Evolutionary conservation across 2,797 vertebrate genomes (phyloP).

Genomic region (Malacoraja senta): DNA sequence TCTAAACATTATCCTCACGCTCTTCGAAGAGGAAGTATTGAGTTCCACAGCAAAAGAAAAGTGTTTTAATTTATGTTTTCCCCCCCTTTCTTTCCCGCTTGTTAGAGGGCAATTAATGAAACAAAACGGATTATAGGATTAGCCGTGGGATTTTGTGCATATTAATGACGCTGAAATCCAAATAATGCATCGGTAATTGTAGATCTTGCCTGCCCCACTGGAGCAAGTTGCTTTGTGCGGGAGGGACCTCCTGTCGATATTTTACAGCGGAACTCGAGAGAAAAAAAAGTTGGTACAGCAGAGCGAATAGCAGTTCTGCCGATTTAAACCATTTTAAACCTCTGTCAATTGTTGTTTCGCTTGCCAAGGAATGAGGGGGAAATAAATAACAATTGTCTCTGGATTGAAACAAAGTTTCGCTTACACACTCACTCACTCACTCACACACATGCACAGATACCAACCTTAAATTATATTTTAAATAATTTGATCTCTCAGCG

Average conservation of each 20-base stretch:
- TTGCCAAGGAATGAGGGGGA: neutral
- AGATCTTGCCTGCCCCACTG: conserved; percentile 45
- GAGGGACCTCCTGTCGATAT: conserved; percentile 44
- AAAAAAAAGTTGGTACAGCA: conserved; percentile 42
- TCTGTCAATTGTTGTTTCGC: conserved; percentile 33
- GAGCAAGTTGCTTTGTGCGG: conserved; percentile 41
- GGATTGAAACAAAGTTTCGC: neutral
- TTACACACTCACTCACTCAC: neutral
- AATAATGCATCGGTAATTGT: conserved; percentile 49
- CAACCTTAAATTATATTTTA: neutral
- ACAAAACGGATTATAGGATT: conserved; percentile 51
- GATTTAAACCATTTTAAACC: conserved; percentile 52
- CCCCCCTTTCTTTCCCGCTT: conserved; percentile 31
- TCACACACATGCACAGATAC: neutral
- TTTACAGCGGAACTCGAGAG: conserved; percentile 48
- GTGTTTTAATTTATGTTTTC: conserved; percentile 44
- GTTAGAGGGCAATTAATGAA: conserved; percentile 48
- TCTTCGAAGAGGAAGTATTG: conserved; percentile 35
- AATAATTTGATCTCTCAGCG: neutral
- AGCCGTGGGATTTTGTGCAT: conserved; percentile 49
- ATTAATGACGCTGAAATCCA: conserved; percentile 46
- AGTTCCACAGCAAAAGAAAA: conserved; percentile 41
- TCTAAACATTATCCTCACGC: neutral
- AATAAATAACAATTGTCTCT: neutral
- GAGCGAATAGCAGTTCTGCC: conserved; percentile 51